These are phyloP conservation scores for Condylura cristata DNA, from an alignment of 2,113 vertebrate species.

Conservation along the genomic window DNA sequence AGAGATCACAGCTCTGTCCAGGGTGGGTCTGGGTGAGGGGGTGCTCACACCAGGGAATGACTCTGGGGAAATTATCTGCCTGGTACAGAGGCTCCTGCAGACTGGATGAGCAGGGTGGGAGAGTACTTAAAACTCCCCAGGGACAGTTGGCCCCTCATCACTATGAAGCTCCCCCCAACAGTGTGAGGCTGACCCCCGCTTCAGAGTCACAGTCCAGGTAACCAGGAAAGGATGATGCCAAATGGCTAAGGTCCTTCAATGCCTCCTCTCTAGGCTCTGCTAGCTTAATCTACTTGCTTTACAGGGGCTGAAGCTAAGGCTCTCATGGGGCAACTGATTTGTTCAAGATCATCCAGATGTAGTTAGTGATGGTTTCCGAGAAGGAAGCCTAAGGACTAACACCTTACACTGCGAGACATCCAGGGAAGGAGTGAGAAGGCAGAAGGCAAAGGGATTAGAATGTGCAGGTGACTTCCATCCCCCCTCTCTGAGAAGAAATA, in stretches of 20 bases:
- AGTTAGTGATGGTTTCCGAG: not conserved
- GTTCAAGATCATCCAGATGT: not conserved
- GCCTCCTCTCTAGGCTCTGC: not conserved
- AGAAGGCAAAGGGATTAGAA: not conserved
- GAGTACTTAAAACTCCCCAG: not conserved
- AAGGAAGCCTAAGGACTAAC: not conserved
- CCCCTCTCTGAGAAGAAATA: constrained; percentile 44
- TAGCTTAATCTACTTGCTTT: not conserved
- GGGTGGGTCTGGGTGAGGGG: not conserved
- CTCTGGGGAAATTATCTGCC: not conserved
- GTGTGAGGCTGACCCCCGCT: not conserved
- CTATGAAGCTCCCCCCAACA: not conserved
- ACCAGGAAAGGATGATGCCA: not conserved
- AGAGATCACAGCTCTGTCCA: not conserved
- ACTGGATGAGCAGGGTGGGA: not conserved
- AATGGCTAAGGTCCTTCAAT: not conserved
- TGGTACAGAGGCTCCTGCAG: not conserved
- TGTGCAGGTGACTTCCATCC: not conserved
- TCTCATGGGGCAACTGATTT: not conserved
- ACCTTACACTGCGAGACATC: not conserved
- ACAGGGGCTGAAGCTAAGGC: not conserved
- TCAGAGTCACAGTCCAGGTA: not conserved
- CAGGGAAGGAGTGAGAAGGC: not conserved
- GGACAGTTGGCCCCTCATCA: not conserved
- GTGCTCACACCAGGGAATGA: not conserved